Conservation (phyloP, 1,140 invertebrate genomes). For the Amphibalanus amphitrite region DNA sequence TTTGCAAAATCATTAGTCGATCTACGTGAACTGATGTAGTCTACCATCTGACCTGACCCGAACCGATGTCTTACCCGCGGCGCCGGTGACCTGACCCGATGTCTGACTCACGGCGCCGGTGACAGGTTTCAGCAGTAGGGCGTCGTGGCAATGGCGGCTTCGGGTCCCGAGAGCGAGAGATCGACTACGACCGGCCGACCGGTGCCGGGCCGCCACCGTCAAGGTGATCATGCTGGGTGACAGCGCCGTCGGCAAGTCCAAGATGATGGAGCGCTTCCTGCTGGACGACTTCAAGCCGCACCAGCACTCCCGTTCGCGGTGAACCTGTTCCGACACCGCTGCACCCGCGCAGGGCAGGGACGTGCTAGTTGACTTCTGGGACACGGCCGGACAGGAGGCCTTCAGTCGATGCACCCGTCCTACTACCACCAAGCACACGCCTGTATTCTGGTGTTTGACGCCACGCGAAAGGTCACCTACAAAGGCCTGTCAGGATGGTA, state of each 20-base stretch:
- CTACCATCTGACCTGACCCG: too few species aligned
- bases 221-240: conserved; percentile 39
- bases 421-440: conserved; percentile 44
- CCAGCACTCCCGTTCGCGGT: conserved; percentile 38
- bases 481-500: conserved; percentile 39
- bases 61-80: too few species aligned
- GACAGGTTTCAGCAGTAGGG: not conserved
- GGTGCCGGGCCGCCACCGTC: conserved; percentile 28
- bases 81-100: too few species aligned
- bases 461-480: conserved; percentile 39
- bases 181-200: conserved; percentile 28
- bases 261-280: conserved; percentile 38
- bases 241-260: conserved; percentile 41
- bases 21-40: too few species aligned
- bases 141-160: too few species aligned
- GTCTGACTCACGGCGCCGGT: not conserved
- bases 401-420: conserved; percentile 39
- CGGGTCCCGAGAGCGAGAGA: conserved; percentile 15
- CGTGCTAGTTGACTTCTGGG: conserved; percentile 40
- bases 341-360: conserved; percentile 28
- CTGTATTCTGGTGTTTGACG: conserved; percentile 37
- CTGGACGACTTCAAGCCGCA: conserved; percentile 38
- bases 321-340: conserved; percentile 35
- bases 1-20: too few species aligned
- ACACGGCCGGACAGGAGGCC: conserved; percentile 41